Conservation (phyloP, 2,888 invertebrate genomes). For the Molorchus minor region DNA sequence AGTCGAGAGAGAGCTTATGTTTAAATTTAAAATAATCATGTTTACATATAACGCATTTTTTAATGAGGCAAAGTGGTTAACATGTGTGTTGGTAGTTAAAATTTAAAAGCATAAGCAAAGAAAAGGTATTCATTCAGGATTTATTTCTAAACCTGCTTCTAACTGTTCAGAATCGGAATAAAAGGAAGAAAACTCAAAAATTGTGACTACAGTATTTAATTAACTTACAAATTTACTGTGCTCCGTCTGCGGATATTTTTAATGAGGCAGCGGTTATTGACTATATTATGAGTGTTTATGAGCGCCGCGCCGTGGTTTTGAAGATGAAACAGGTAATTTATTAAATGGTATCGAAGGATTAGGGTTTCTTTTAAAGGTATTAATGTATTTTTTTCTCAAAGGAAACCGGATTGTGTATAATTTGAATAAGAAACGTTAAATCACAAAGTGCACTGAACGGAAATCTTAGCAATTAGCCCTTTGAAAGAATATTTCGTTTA, state of each 20-base stretch:
- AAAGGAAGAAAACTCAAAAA: neutral
- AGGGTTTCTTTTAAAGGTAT: constrained; percentile 55
- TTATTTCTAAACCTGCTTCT: too few species aligned
- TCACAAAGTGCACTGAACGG: constrained; percentile 61
- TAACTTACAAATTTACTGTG: constrained; percentile 1
- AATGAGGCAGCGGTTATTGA: constrained; percentile 30
- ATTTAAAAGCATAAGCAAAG: too few species aligned
- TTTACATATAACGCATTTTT: too few species aligned
- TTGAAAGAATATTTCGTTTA: constrained; percentile 60
- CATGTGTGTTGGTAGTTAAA: too few species aligned
- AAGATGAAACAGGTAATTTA: constrained; percentile 58
- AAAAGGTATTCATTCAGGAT: too few species aligned
- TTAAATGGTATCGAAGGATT: constrained; percentile 59
- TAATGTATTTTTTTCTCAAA: constrained; percentile 54
- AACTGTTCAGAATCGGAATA: too few species aligned
- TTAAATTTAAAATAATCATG: too few species aligned
- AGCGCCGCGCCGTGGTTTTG: constrained; percentile 24
- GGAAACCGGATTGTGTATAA: constrained; percentile 60
- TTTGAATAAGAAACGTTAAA: constrained; percentile 57
- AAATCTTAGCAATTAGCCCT: constrained; percentile 63
- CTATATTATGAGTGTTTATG: constrained; percentile 30
- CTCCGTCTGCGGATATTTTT: constrained; percentile 10
- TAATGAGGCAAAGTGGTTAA: neutral
- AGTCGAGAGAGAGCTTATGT: too few species aligned
- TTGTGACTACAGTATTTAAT: constrained; percentile 1